A percentile compares a stretch with the other conserved stretches of the same genome.
Evolutionary conservation across 2,797 vertebrate genomes (phyloP).

Genomic region (Fistularia commersonii): DNA sequence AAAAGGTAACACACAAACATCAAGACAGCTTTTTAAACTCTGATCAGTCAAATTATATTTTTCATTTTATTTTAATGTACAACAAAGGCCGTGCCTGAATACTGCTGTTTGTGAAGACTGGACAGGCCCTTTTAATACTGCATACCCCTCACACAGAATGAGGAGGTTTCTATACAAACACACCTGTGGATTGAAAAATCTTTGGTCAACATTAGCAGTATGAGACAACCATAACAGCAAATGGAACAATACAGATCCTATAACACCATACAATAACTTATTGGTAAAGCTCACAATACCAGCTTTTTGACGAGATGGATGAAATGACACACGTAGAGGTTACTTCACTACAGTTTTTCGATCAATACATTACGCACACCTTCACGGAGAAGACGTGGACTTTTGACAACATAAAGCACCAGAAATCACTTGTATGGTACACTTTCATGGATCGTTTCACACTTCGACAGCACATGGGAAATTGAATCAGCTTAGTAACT

Average conservation of each 20-base stretch:
- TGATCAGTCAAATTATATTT: slow-evolving; percentile 25
- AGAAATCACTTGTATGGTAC: slow-evolving; percentile 20
- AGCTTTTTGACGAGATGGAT: slow-evolving; percentile 48
- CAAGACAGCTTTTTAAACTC: slow-evolving; percentile 7
- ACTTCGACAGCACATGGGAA: slow-evolving; percentile 19
- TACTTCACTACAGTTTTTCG: slow-evolving; percentile 48
- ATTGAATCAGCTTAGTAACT: slow-evolving; percentile 4
- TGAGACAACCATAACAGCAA: slow-evolving; percentile 55
- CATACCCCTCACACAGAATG: slow-evolving; percentile 33
- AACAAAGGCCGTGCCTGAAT: slow-evolving; percentile 40
- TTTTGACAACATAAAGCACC: slow-evolving; percentile 39
- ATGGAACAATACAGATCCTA: slow-evolving; percentile 32
- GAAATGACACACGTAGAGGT: slow-evolving; percentile 37
- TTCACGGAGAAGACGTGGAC: slow-evolving; percentile 45
- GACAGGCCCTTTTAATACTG: slow-evolving; percentile 53
- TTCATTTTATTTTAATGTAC: slow-evolving; percentile 13
- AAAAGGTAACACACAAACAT: slow-evolving; percentile 23
- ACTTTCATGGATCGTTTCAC: slow-evolving; percentile 34
- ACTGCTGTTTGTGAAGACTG: slow-evolving; percentile 36
- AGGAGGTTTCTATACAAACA: slow-evolving; percentile 29
- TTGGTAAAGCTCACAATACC: slow-evolving; percentile 65
- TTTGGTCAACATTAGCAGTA: slow-evolving; percentile 68
- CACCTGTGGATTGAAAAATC: slow-evolving; percentile 51
- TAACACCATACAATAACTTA: slow-evolving; percentile 70
- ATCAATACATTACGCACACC: slow-evolving; percentile 35